Conservation (phyloP, 2,113 vertebrate species). For the Xenopus laevis region DNA sequence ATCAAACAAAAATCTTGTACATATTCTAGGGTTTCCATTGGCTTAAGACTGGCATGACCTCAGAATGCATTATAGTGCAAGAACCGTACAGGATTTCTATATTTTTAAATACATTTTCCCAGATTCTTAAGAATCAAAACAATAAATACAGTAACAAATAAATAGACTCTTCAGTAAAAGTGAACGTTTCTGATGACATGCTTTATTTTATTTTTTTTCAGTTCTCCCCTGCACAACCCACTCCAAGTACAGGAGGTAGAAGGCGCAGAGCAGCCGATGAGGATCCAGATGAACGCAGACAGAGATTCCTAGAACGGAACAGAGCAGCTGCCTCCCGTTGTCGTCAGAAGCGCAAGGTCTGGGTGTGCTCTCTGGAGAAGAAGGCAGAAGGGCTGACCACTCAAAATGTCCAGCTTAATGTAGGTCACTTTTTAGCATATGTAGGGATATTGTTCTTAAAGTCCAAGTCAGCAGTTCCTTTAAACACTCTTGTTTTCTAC, state of each 20-base stretch:
- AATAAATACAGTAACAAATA: too few species aligned
- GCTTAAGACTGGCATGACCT: too few species aligned
- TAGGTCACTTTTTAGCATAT: slow-evolving; percentile 58
- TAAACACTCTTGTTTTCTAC: not conserved
- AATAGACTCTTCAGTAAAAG: too few species aligned
- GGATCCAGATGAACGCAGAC: slow-evolving; percentile 89
- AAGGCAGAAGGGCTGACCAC: slow-evolving; percentile 90
- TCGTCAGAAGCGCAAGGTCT: slow-evolving; percentile 92
- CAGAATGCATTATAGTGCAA: too few species aligned
- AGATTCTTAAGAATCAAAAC: too few species aligned
- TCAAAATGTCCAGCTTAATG: slow-evolving; percentile 91
- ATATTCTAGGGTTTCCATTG: too few species aligned
- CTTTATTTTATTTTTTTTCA: slow-evolving; percentile 49
- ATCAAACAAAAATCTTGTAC: too few species aligned
- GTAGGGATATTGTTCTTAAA: not conserved
- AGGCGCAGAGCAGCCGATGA: slow-evolving; percentile 81
- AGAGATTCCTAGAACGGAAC: slow-evolving; percentile 93
- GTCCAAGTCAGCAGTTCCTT: not conserved
- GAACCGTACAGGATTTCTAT: too few species aligned
- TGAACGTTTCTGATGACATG: too few species aligned
- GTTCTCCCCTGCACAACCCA: slow-evolving; percentile 93
- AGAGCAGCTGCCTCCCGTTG: slow-evolving; percentile 91
- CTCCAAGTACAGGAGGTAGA: slow-evolving; percentile 80
- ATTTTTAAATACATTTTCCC: too few species aligned
- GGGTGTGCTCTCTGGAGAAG: slow-evolving; percentile 92